Evolutionary conservation across 2,113 vertebrate species (phyloP).

Genomic region (Hydropotes inermis): DNA sequence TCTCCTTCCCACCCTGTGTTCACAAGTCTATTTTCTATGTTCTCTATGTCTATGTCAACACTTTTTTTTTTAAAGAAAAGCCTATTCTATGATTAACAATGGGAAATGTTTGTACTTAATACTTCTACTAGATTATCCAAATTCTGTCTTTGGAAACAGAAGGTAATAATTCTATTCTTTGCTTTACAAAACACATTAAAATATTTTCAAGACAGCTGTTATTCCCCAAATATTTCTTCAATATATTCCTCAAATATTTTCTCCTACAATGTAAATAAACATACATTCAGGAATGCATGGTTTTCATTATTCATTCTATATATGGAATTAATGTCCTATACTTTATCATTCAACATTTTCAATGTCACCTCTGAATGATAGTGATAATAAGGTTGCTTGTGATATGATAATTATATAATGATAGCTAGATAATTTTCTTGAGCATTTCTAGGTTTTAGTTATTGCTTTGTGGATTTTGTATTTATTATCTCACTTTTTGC

Average conservation of each 20-base stretch:
- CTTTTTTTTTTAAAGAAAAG: neutral
- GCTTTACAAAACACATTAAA: neutral
- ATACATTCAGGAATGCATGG: neutral
- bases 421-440: neutral
- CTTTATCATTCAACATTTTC: neutral
- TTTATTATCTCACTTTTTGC: neutral
- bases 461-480: neutral
- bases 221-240: neutral
- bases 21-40: neutral
- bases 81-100: neutral
- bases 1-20: neutral
- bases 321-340: neutral
- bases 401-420: neutral
- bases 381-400: neutral
- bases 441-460: neutral
- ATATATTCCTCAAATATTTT: neutral
- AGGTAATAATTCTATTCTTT: neutral
- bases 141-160: neutral
- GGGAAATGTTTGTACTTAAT: neutral
- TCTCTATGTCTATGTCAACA: neutral
- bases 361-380: neutral
- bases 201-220: neutral
- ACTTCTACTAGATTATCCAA: neutral
- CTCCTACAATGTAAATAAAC: neutral
- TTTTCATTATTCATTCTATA: neutral